Evolutionary conservation across 2,888 invertebrate genomes (phyloP).

Genomic region (Pyrgus malvae): DNA sequence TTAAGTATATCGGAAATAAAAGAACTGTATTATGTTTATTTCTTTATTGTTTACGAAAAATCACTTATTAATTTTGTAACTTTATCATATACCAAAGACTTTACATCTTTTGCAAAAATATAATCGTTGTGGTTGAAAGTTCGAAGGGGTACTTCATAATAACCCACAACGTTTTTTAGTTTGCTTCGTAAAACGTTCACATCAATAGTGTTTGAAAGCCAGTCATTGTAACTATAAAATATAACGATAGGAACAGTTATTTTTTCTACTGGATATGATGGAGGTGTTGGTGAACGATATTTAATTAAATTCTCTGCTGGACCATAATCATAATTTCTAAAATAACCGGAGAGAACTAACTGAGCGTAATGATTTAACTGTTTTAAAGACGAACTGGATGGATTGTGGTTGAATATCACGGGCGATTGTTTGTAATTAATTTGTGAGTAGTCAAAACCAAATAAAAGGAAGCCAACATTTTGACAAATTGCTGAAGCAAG

Average conservation of each 20-base stretch:
- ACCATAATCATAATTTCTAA: conserved; percentile 75
- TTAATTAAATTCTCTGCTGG: conserved; percentile 58
- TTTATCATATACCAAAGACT: conserved; percentile 74
- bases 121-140: conserved; percentile 84
- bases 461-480: not conserved
- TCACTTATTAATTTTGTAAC: not conserved
- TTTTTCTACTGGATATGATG: conserved; percentile 74
- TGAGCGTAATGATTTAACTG: conserved; percentile 86
- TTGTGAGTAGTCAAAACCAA: not conserved
- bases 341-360: conserved; percentile 64
- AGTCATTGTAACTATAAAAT: conserved; percentile 82
- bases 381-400: conserved; percentile 83
- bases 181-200: conserved; percentile 61
- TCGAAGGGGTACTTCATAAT: conserved; percentile 70
- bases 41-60: too few species aligned
- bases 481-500: not conserved
- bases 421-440: conserved; percentile 75
- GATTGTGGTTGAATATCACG: conserved; percentile 80
- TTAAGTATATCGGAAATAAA: too few species aligned
- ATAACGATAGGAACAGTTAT: conserved; percentile 80
- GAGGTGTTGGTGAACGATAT: conserved; percentile 73
- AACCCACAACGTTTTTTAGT: conserved; percentile 68
- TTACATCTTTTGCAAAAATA: conserved; percentile 81
- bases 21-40: too few species aligned
- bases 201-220: conserved; percentile 72